These are phyloP conservation scores for Pelosia muscerda DNA, from an alignment of 2,888 invertebrate genomes.

Conservation along the genomic window DNA sequence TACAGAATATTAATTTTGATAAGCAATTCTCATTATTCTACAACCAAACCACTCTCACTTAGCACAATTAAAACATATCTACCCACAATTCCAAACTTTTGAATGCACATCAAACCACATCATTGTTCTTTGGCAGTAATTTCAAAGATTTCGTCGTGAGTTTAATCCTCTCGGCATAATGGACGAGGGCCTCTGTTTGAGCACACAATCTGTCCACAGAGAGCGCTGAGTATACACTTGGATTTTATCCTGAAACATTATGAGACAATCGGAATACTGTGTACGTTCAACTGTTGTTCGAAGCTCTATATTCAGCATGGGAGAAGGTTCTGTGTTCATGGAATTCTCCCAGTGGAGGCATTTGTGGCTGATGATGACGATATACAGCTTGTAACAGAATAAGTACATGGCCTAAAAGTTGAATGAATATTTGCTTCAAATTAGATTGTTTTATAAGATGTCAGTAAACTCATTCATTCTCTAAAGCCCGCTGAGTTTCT, in stretches of 20 bases:
- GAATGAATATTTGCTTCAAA: background rate
- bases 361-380: background rate
- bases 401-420: background rate
- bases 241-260: constrained; percentile 25
- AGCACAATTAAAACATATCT: background rate
- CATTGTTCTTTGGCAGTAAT: constrained; percentile 16
- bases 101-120: background rate
- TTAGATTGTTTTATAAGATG: too few relatives aligned
- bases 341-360: background rate
- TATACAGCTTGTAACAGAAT: background rate
- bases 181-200: constrained; percentile 26
- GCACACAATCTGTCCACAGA: constrained; percentile 33
- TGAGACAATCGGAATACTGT: constrained; percentile 20
- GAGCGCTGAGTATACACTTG: constrained; percentile 33
- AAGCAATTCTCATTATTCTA: too few relatives aligned
- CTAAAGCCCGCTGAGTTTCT: too few relatives aligned
- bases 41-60: too few relatives aligned
- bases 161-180: constrained; percentile 32
- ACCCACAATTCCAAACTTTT: background rate
- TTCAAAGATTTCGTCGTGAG: constrained; percentile 29
- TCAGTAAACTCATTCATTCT: too few relatives aligned
- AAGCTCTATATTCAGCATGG: constrained; percentile 10
- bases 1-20: background rate
- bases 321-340: background rate
- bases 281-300: constrained; percentile 17